phyloP scores from a whole-genome alignment of 2,113 vertebrate genomes.

The Ochotona princeps region DNA sequence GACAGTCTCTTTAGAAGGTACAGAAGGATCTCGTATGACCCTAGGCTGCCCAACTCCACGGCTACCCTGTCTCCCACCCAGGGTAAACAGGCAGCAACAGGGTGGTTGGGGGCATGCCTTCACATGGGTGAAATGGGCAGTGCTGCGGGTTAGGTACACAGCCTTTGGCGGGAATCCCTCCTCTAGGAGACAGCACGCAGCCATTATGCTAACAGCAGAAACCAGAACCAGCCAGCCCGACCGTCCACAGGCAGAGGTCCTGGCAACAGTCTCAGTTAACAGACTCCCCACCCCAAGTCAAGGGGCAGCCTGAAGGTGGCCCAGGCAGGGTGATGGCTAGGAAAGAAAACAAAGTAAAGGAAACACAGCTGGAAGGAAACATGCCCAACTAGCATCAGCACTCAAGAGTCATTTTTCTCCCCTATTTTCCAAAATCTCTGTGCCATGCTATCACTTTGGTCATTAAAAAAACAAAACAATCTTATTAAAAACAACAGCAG shows the following conservation, averaged over 20 bases:
- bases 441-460: conserved; percentile 17
- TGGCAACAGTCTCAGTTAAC: too few species aligned
- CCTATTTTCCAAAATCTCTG: conserved; percentile 19
- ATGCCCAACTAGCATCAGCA: neutral
- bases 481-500: neutral
- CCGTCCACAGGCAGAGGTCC: too few species aligned
- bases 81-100: neutral
- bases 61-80: neutral
- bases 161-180: conserved; percentile 20
- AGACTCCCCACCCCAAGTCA: too few species aligned
- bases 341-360: neutral
- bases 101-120: neutral
- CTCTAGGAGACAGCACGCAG: too few species aligned
- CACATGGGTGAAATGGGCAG: neutral
- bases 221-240: too few species aligned
- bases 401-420: neutral
- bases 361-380: neutral
- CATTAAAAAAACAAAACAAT: neutral
- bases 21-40: neutral
- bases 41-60: neutral
- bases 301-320: too few species aligned
- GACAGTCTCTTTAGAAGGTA: neutral
- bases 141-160: neutral
- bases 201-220: too few species aligned
- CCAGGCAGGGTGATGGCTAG: neutral